phyloP scores from a whole-genome alignment of 2,888 invertebrate genomes.

The Agonopterix alstromeriana region DNA sequence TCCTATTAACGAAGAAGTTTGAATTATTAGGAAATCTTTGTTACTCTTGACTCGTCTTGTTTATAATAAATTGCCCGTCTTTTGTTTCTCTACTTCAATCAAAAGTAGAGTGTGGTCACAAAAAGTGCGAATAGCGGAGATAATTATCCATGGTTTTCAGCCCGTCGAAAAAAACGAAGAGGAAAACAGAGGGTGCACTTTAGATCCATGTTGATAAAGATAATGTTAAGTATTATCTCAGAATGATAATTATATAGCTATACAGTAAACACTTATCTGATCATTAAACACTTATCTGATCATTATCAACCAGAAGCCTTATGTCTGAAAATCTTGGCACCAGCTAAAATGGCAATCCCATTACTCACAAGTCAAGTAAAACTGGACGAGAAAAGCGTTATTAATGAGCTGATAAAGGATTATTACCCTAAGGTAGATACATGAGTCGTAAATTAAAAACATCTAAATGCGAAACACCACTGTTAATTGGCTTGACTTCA shows the following conservation, averaged over 20 bases:
- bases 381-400: too few relatives aligned
- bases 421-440: too few relatives aligned
- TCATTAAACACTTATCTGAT: too few relatives aligned
- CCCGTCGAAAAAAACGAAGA: background rate
- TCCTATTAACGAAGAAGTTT: conserved; percentile 26
- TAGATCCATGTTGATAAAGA: background rate
- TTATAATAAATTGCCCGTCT: conserved; percentile 45
- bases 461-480: too few relatives aligned
- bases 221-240: background rate
- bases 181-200: background rate
- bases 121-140: background rate
- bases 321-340: too few relatives aligned
- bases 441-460: too few relatives aligned
- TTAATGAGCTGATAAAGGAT: too few relatives aligned
- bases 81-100: conserved; percentile 45
- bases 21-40: conserved; percentile 35
- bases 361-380: too few relatives aligned
- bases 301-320: too few relatives aligned
- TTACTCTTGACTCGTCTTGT: conserved; percentile 28
- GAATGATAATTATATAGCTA: too few relatives aligned
- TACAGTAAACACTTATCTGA: too few relatives aligned
- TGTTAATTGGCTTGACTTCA: background rate
- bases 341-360: too few relatives aligned
- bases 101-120: conserved; percentile 27
- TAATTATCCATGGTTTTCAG: background rate